A percentile compares a stretch with the other conserved stretches of the same genome.
Conservation (phyloP, 2,888 invertebrate genomes). For the Pollenia angustigena region DNA sequence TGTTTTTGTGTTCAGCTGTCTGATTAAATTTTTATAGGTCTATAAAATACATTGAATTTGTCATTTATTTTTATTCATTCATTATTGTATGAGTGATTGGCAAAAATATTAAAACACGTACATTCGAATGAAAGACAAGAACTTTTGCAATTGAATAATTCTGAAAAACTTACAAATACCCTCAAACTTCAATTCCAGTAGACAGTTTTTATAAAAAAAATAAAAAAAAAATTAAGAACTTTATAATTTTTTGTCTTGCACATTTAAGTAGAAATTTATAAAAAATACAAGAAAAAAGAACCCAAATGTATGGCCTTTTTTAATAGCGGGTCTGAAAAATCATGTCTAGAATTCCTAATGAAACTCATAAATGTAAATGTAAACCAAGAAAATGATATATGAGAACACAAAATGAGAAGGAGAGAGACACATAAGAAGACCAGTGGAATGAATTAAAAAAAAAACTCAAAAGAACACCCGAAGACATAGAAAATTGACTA, state of each 20-base stretch:
- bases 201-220: slow-evolving; percentile 14
- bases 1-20: slow-evolving; percentile 12
- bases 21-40: slow-evolving; percentile 58
- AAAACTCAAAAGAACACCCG: not conserved
- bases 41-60: slow-evolving; percentile 58
- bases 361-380: slow-evolving; percentile 30
- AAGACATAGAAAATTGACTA: no score
- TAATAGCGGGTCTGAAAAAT: slow-evolving; percentile 68
- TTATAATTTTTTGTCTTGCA: slow-evolving; percentile 52
- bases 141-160: slow-evolving; percentile 50
- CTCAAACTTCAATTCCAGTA: slow-evolving; percentile 19
- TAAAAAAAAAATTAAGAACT: slow-evolving; percentile 19
- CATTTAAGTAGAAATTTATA: slow-evolving; percentile 50
- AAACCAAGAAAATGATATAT: slow-evolving; percentile 60
- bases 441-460: not conserved
- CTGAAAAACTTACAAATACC: not conserved
- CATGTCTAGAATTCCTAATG: slow-evolving; percentile 66
- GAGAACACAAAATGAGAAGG: slow-evolving; percentile 51
- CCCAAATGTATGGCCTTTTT: slow-evolving; percentile 68
- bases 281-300: slow-evolving; percentile 17
- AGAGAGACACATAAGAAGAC: not conserved
- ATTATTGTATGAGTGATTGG: slow-evolving; percentile 32
- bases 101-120: slow-evolving; percentile 44
- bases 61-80: slow-evolving; percentile 34
- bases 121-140: slow-evolving; percentile 19